A percentile compares a stretch with the other conserved stretches of the same genome.
These are phyloP conservation scores for Trochalopteron elliotii DNA, from an alignment of 2,113 vertebrate species.

Conservation along the genomic window DNA sequence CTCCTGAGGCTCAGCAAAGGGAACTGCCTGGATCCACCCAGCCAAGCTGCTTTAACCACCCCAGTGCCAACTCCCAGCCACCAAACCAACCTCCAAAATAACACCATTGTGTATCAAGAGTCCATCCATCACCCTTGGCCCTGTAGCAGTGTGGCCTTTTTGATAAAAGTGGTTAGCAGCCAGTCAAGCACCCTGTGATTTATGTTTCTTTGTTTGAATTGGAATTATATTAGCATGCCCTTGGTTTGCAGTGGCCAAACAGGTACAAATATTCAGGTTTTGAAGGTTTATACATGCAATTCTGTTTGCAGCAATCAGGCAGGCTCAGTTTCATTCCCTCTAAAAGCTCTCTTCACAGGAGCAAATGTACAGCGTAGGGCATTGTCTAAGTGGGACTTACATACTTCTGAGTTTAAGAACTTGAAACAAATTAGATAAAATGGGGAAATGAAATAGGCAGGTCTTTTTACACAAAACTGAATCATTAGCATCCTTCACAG, in stretches of 20 bases:
- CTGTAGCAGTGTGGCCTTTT: background rate
- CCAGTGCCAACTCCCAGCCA: background rate
- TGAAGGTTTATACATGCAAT: background rate
- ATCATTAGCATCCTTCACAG: background rate
- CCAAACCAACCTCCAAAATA: background rate
- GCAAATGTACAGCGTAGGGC: background rate
- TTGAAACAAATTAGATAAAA: background rate
- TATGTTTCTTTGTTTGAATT: background rate
- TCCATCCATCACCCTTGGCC: rapidly evolving
- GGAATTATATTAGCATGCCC: background rate
- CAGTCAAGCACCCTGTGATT: background rate
- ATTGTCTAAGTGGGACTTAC: background rate
- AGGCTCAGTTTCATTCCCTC: background rate
- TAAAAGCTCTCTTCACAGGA: background rate
- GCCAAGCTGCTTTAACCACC: background rate
- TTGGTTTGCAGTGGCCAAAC: background rate
- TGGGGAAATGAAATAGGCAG: background rate
- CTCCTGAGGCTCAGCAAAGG: background rate
- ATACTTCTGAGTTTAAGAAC: background rate
- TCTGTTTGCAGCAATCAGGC: background rate
- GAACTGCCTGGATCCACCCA: background rate
- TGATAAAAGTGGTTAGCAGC: background rate
- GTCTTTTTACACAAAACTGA: background rate
- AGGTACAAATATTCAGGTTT: background rate
- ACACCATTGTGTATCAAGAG: background rate